A percentile compares a stretch with the other conserved stretches of the same genome.
These are phyloP conservation scores for Acridotheres tristis DNA, from an alignment of 2,797 vertebrate species.

Conservation along the genomic window DNA sequence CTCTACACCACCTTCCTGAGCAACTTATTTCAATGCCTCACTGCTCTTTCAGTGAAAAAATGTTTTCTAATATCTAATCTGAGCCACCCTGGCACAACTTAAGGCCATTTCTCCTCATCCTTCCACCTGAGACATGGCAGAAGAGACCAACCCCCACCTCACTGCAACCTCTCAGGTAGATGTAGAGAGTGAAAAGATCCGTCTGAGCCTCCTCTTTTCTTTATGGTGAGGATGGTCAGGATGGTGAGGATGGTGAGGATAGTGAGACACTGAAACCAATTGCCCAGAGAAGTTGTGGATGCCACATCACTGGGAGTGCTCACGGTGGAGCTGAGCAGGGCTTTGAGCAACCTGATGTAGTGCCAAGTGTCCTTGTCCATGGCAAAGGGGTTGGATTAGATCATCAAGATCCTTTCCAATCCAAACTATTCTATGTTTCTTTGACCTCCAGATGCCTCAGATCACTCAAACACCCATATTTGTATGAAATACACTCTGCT, in stretches of 20 bases:
- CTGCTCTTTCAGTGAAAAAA: neutral
- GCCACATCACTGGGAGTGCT: neutral
- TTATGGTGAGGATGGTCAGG: neutral
- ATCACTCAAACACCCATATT: neutral
- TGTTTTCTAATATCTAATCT: neutral
- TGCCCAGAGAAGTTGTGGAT: neutral
- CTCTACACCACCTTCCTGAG: neutral
- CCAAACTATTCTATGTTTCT: neutral
- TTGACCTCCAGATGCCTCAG: neutral
- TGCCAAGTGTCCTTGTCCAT: neutral
- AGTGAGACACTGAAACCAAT: neutral
- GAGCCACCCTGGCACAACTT: accelerated
- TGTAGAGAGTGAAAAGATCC: neutral
- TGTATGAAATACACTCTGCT: neutral
- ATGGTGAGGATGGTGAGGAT: neutral
- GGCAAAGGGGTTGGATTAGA: neutral
- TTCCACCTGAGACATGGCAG: neutral
- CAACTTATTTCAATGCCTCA: neutral
- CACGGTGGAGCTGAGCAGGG: no score
- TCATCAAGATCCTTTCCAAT: neutral
- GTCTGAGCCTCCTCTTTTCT: neutral
- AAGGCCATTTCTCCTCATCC: neutral
- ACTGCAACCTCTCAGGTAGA: neutral
- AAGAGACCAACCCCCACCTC: neutral
- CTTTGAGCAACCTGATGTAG: neutral